Conservation (phyloP, 2,113 vertebrate genomes). For the Ibidorhyncha struthersii region DNA sequence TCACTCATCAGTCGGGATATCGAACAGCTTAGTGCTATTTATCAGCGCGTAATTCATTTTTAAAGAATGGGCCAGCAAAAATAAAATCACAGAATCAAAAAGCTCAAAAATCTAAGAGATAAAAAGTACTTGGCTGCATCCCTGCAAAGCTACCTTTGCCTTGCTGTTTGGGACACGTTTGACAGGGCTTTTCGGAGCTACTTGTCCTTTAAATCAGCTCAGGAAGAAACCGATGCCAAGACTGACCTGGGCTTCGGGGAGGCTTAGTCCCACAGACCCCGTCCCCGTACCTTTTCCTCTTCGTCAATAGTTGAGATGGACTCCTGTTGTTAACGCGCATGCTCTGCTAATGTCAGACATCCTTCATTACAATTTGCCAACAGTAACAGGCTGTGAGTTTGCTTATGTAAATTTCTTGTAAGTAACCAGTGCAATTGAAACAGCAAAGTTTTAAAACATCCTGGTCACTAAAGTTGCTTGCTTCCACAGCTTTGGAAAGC, state of each 20-base stretch:
- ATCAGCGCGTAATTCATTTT: background rate
- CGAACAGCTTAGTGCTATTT: background rate
- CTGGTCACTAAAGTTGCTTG: background rate
- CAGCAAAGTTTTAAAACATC: background rate
- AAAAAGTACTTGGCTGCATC: background rate
- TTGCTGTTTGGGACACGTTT: background rate
- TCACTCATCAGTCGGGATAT: background rate
- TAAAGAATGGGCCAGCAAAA: background rate
- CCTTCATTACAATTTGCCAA: background rate
- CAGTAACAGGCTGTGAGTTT: background rate
- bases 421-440: background rate
- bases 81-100: background rate
- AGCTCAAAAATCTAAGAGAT: background rate
- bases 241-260: background rate
- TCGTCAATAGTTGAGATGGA: background rate
- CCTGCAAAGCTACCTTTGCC: background rate
- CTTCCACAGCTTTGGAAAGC: background rate
- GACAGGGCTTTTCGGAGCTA: background rate
- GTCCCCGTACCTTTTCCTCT: background rate
- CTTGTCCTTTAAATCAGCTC: background rate
- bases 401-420: background rate
- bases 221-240: background rate
- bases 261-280: background rate
- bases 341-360: background rate
- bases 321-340: rapidly evolving